Percentiles rank a stretch among this genome's conserved stretches.
These are phyloP conservation scores for Hippolais icterina DNA, from an alignment of 2,113 vertebrate genomes.

Conservation along the genomic window DNA sequence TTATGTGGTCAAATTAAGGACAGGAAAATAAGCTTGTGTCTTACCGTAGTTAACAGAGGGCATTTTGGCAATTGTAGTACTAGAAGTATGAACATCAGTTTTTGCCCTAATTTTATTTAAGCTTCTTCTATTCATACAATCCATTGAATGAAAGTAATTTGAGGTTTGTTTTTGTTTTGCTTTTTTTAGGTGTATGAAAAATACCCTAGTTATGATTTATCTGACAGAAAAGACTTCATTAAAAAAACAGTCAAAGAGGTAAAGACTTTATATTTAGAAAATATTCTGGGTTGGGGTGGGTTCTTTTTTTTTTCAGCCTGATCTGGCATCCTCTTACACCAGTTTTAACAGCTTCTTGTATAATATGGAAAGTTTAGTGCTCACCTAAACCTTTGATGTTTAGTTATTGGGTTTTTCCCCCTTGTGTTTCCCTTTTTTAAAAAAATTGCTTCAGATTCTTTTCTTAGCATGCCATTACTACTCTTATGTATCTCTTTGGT, in stretches of 20 bases:
- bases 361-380: background rate
- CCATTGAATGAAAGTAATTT: background rate
- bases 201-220: conserved; percentile 89
- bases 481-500: background rate
- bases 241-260: conserved; percentile 93
- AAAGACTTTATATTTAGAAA: conserved; percentile 55
- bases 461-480: background rate
- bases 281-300: background rate
- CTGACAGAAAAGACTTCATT: conserved; percentile 89
- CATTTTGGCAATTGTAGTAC: background rate
- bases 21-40: background rate
- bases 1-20: background rate
- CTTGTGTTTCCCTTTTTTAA: background rate
- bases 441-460: background rate
- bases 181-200: conserved; percentile 87
- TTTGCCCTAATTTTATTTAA: background rate
- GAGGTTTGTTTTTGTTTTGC: background rate
- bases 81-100: background rate
- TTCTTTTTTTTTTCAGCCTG: background rate
- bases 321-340: background rate
- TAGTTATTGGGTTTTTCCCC: background rate
- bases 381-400: background rate
- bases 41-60: background rate
- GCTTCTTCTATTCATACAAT: background rate
- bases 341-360: background rate